phyloP scores from a whole-genome alignment of 2,888 invertebrate species.

The Thelaira solivaga region DNA sequence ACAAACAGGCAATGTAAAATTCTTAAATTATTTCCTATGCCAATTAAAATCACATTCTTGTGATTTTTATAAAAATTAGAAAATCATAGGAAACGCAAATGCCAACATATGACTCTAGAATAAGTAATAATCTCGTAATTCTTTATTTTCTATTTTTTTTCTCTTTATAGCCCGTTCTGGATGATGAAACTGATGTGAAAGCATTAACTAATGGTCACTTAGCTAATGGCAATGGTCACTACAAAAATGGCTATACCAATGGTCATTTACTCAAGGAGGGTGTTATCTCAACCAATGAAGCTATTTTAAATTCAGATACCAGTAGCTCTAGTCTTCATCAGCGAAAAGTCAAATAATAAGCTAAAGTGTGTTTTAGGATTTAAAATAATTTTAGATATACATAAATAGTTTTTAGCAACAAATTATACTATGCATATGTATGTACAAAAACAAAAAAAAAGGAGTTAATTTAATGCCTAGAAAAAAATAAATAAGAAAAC shows the following conservation, averaged over 20 bases:
- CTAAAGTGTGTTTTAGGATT: slow-evolving; percentile 69
- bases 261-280: slow-evolving; percentile 68
- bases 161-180: slow-evolving; percentile 82
- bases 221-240: slow-evolving; percentile 70
- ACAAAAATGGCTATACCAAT: slow-evolving; percentile 73
- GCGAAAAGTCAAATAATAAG: slow-evolving; percentile 76
- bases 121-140: not conserved
- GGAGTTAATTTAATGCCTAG: slow-evolving; percentile 43
- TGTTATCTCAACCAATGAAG: slow-evolving; percentile 72
- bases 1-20: too few species aligned
- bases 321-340: slow-evolving; percentile 77
- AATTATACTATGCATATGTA: too few species aligned
- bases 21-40: too few species aligned
- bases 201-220: slow-evolving; percentile 67
- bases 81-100: too few species aligned
- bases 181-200: slow-evolving; percentile 75
- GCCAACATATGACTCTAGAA: too few species aligned
- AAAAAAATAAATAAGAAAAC: slow-evolving; percentile 26
- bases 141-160: not conserved
- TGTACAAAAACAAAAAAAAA: slow-evolving; percentile 32
- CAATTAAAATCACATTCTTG: too few species aligned
- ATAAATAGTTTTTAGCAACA: slow-evolving; percentile 64
- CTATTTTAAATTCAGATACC: slow-evolving; percentile 74
- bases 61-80: too few species aligned
- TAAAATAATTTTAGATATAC: slow-evolving; percentile 68